Evolutionary conservation across 2,888 invertebrate species (phyloP).

Genomic region (Polyommatus icarus): DNA sequence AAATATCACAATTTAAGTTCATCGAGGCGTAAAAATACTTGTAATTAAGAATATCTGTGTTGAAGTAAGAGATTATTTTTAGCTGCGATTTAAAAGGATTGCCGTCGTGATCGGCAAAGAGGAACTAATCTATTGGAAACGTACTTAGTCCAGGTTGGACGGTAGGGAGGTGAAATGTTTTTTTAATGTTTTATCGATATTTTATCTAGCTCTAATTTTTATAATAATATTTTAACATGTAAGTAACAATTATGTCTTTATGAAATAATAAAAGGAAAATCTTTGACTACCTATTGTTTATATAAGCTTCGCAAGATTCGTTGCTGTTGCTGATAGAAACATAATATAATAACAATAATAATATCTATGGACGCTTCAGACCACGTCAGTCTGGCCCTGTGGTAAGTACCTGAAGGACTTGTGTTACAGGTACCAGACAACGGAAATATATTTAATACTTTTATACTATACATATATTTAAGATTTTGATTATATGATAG

Average conservation of each 20-base stretch:
- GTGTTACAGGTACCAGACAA: too few species aligned
- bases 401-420: too few species aligned
- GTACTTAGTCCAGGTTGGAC: slow-evolving; percentile 43
- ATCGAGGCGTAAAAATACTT: slow-evolving; percentile 13
- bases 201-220: not conserved
- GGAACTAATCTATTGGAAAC: slow-evolving; percentile 48
- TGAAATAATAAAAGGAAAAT: not conserved
- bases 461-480: too few species aligned
- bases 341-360: too few species aligned
- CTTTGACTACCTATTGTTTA: too few species aligned
- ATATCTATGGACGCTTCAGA: too few species aligned
- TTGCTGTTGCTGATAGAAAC: too few species aligned
- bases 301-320: too few species aligned
- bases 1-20: not conserved
- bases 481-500: too few species aligned
- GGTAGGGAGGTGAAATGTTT: slow-evolving; percentile 36
- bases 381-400: too few species aligned
- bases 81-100: slow-evolving; percentile 27
- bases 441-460: too few species aligned
- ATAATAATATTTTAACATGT: not conserved
- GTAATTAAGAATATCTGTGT: slow-evolving; percentile 16
- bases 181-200: slow-evolving; percentile 17
- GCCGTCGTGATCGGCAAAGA: slow-evolving; percentile 39
- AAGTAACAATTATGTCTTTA: not conserved
- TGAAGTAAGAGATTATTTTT: slow-evolving; percentile 17